These are phyloP conservation scores for Caenorhabditis auriculariae DNA, from an alignment of 2,888 invertebrate genomes.

Conservation along the genomic window DNA sequence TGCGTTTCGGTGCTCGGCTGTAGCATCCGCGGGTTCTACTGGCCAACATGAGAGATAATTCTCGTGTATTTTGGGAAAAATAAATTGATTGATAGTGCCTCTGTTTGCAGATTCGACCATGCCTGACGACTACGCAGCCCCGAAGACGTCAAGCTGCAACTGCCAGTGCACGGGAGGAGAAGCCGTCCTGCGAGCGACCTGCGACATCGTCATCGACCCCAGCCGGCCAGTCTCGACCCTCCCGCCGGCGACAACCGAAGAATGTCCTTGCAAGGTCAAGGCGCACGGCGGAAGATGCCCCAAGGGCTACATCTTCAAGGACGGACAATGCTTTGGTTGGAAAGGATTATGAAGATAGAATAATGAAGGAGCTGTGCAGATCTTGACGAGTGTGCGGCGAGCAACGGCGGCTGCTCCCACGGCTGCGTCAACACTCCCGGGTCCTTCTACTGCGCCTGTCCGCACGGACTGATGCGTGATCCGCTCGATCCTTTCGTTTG, in stretches of 20 bases:
- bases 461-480: constrained; percentile 57
- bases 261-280: constrained; percentile 49
- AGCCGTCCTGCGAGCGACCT: constrained; percentile 46
- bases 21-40: too few species aligned
- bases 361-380: constrained; percentile 41
- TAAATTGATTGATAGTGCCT: background rate
- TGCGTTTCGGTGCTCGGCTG: too few species aligned
- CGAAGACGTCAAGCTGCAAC: constrained; percentile 36
- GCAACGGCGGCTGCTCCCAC: constrained; percentile 59
- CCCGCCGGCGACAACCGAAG: constrained; percentile 50
- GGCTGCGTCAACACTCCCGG: constrained; percentile 63
- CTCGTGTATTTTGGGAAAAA: background rate
- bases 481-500: constrained; percentile 52
- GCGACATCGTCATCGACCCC: constrained; percentile 41
- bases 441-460: constrained; percentile 61
- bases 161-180: constrained; percentile 53
- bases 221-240: constrained; percentile 48
- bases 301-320: constrained; percentile 40
- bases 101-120: constrained; percentile 42
- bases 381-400: constrained; percentile 55
- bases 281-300: constrained; percentile 48
- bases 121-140: constrained; percentile 35
- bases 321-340: constrained; percentile 51
- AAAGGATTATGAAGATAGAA: too few species aligned
- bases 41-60: too few species aligned